Evolutionary conservation across 53 echinoderm and acorn worm genomes (phyloP).

Genomic region (Apostichopus leukothele): DNA sequence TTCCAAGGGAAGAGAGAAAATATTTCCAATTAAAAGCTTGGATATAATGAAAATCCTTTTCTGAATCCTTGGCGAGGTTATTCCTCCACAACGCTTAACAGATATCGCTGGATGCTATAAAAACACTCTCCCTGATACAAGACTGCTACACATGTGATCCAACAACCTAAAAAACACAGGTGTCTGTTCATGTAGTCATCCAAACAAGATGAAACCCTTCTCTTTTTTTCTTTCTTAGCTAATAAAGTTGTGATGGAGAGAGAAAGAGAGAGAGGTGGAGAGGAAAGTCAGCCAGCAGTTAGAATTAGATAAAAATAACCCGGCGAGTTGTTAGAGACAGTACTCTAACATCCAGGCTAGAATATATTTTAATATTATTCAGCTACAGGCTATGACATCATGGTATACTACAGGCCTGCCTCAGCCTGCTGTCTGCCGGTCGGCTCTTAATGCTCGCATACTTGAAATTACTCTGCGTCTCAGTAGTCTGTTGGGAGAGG

Average conservation of each 20-base stretch:
- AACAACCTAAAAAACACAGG: neutral
- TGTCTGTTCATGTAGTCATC: neutral
- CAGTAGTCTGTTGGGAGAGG: neutral
- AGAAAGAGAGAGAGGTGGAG: too few species aligned
- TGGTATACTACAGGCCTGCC: neutral
- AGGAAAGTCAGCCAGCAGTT: slow-evolving; percentile 29
- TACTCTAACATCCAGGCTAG: neutral
- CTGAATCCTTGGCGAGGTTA: too few species aligned
- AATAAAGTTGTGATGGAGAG: neutral
- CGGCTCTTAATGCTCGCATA: slow-evolving; percentile 15
- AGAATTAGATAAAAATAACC: neutral
- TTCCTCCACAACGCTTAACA: too few species aligned
- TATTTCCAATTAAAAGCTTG: too few species aligned
- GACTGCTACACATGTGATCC: neutral
- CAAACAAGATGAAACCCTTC: neutral
- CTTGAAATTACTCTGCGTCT: slow-evolving; percentile 33
- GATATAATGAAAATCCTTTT: too few species aligned
- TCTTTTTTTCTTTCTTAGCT: neutral
- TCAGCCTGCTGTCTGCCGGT: neutral
- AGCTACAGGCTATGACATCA: slow-evolving; percentile 16
- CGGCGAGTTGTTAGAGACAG: neutral
- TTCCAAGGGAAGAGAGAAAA: too few species aligned
- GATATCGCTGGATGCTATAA: too few species aligned
- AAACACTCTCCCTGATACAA: too few species aligned
- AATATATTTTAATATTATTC: neutral